These are phyloP conservation scores for Phalacrocorax carbo DNA, from an alignment of 2,113 vertebrate genomes.

Conservation along the genomic window DNA sequence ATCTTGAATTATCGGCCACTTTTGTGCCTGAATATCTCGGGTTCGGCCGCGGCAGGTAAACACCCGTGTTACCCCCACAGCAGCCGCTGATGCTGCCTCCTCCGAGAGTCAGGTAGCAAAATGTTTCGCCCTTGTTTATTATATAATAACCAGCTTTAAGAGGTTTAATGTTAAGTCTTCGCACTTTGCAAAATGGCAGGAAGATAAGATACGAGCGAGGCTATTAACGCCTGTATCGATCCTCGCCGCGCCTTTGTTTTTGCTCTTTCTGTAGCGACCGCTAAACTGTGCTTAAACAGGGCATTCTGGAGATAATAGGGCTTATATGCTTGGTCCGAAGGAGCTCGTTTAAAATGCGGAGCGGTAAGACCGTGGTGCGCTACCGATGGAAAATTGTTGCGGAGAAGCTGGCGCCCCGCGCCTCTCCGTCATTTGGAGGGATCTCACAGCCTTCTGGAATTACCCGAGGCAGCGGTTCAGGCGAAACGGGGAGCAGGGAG, in stretches of 20 bases:
- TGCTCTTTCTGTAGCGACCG: background rate
- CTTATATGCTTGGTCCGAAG: background rate
- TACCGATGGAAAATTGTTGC: background rate
- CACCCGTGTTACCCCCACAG: background rate
- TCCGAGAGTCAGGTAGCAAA: constrained; percentile 19
- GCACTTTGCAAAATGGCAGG: constrained; percentile 44
- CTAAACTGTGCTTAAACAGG: constrained; percentile 38
- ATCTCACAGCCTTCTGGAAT: constrained; percentile 1
- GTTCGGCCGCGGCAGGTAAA: constrained; percentile 75
- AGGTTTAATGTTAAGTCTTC: constrained; percentile 18
- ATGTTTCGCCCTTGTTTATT: constrained; percentile 24
- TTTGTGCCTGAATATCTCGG: constrained; percentile 62
- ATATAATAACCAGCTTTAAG: constrained; percentile 31
- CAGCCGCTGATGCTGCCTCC: background rate
- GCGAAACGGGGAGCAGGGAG: background rate
- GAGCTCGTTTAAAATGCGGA: background rate
- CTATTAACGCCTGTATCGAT: constrained; percentile 38
- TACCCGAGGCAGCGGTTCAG: background rate
- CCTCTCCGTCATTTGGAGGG: background rate
- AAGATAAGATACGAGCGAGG: constrained; percentile 48
- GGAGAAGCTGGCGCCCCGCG: background rate
- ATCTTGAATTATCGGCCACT: constrained; percentile 76
- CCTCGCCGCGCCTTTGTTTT: constrained; percentile 3
- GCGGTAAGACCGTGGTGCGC: background rate
- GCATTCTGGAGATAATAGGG: background rate